Base-by-base conservation (phyloP, 2,113 vertebrate species). In the human region DNA sequence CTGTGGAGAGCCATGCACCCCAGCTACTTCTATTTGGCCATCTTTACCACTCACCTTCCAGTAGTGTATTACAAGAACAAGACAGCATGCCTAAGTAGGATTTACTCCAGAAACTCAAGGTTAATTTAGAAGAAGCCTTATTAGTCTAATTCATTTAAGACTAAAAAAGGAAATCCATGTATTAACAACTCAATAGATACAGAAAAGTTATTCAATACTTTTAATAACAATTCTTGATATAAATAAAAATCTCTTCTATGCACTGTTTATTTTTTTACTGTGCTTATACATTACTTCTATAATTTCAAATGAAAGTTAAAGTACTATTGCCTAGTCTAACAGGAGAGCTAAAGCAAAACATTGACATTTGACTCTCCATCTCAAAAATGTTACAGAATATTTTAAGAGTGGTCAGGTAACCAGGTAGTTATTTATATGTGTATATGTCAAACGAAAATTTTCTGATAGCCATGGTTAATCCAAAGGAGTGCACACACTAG, bases 91-190 rank as follows among this genome's bases (percentile, higher is more conserved):
- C 38, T 87, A 82, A 72, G 12, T 40, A 73, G 55, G 5, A 20
- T 64, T 87, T 40, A 45, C n/a, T 92, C 11, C 38, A 73, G 78
- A 93, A 87, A 45, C 88, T 88, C 16, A 88, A 82, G 48, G 14
- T 57, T 14, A 82, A 78, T 66, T 73, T 80, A 79, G 30, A 90
- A 57, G 43, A 30, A n/a, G 45, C 8, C 9, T 18, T 78, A 59
- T n/a, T 83, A 59, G 59, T 88, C 16, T 32, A 84, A 72, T 72
- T 79, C 2, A 64, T 79, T 30, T 92, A 84, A 76, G 22, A 20
- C 90, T 78, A 85, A 78, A 85, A 40, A 64, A 75, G n/a, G 90
- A 90, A 90, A 90, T 59, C 32, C 23, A 85, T 70, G 14, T 91
- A 78, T 90, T 79, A 70, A 27, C 23, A 85, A 91, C 40, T 91